A percentile compares a stretch with the other conserved stretches of the same genome.
phyloP scores from a whole-genome alignment of 2,797 vertebrate species.

The Ctenopoma multispine region DNA sequence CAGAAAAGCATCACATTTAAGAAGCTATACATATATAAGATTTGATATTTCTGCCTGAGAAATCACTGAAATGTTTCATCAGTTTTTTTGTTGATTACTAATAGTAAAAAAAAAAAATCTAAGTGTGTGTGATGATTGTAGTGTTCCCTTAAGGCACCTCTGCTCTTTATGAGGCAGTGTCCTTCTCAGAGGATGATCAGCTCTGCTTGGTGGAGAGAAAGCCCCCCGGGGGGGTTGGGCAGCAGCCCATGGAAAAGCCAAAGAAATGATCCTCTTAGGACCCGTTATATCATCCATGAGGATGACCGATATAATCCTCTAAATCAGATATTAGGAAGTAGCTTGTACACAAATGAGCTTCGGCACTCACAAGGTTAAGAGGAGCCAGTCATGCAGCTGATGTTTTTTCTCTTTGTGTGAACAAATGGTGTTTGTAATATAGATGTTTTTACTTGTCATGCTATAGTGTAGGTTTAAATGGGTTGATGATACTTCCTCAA shows the following conservation, averaged over 20 bases:
- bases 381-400: background rate
- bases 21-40: background rate
- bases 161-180: conserved; percentile 47
- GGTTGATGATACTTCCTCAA: background rate
- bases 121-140: background rate
- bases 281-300: conserved; percentile 76
- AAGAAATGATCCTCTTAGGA: conserved; percentile 80
- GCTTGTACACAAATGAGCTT: conserved; percentile 54
- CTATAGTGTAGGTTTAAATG: background rate
- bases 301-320: conserved; percentile 73
- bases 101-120: background rate
- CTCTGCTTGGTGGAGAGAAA: conserved; percentile 58
- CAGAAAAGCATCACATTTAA: background rate
- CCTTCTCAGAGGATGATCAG: conserved; percentile 49
- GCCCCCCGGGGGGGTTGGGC: conserved; percentile 56
- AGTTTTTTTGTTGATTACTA: background rate
- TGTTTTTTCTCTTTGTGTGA: conserved; percentile 10
- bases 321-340: conserved; percentile 74
- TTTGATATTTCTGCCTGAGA: background rate
- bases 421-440: background rate
- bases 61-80: background rate
- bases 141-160: conserved; percentile 40
- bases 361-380: conserved; percentile 48
- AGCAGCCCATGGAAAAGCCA: conserved; percentile 69
- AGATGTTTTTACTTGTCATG: background rate